Evolutionary conservation across 2,113 vertebrate genomes (phyloP), one percentile per base, ranked within the genome.

Genomic region (Lampris megalopsis): DNA sequence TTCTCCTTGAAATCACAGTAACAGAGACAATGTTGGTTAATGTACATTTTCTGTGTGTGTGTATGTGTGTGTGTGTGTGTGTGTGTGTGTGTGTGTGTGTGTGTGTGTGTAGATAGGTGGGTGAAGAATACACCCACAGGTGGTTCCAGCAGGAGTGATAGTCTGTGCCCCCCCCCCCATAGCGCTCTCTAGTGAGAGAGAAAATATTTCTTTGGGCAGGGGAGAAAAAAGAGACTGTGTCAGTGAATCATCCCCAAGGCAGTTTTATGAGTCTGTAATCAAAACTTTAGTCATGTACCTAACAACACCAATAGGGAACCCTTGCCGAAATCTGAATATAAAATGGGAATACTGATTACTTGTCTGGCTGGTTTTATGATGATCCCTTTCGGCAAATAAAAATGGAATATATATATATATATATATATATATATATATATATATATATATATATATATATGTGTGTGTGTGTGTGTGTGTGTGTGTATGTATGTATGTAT

Each of bases 191-290:
- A 73, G 47, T 65, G 41, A 0, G 10, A 6, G 11, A 42, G 48
- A 47, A 57, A 40, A 71, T 40, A 10, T 64, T 40, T 59, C 36
- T 8, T 62, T 57, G 58, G 54, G 10, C 41, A 53, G 62, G 76
- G 40, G 41, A 24, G 8, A 58, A 63, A 38, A n/a, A 49, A 59
- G 42, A 49, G 11, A 5, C 53, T 45, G 59, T 37, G 62, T 67
- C 75, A 4, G 42, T 73, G 64, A 79, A 80, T 74, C 71, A 52
- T 53, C 45, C 58, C 37, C 58, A 38, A 49, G 67, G 65, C 64
- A 45, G 37, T 57, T 80, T 80, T 53, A 59, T n/a, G 59, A 41
- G 35, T 43, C 42, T n/a, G 59, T 68, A 63, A 68, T 73, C 50
- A 73, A 80, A 74, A 74, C 52, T 69, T 54, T n/a, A 37, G 48